These are phyloP conservation scores for Henicopernis longicauda DNA, from an alignment of 2,113 vertebrate species.

Conservation along the genomic window DNA sequence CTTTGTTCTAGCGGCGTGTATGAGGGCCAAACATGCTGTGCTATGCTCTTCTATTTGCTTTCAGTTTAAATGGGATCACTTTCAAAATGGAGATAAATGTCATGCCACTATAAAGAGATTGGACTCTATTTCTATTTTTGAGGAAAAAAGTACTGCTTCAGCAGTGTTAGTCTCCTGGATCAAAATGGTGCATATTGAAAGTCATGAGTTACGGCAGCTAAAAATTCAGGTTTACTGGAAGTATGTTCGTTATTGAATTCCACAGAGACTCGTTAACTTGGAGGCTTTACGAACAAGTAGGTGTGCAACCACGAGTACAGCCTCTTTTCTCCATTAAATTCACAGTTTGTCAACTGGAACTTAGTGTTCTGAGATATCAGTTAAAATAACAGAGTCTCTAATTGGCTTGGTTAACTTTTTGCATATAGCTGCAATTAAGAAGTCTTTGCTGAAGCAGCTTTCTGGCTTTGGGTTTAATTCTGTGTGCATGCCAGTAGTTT, in stretches of 20 bases:
- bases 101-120: background rate
- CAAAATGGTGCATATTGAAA: background rate
- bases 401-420: background rate
- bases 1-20: background rate
- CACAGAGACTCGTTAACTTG: background rate
- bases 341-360: background rate
- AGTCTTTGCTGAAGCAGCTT: background rate
- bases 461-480: background rate
- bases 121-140: background rate
- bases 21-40: background rate
- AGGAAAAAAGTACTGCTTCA: background rate
- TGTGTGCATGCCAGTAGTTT: background rate
- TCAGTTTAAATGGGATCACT: background rate
- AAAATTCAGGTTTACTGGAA: background rate
- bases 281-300: background rate
- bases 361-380: background rate
- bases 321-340: background rate
- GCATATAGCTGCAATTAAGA: background rate
- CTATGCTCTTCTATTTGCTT: background rate
- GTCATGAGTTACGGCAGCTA: background rate
- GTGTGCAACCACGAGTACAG: background rate
- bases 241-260: background rate
- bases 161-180: background rate
- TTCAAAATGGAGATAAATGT: background rate
- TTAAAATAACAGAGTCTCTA: background rate